Conservation (phyloP, 2,888 invertebrate genomes). For the Sipha maydis region DNA sequence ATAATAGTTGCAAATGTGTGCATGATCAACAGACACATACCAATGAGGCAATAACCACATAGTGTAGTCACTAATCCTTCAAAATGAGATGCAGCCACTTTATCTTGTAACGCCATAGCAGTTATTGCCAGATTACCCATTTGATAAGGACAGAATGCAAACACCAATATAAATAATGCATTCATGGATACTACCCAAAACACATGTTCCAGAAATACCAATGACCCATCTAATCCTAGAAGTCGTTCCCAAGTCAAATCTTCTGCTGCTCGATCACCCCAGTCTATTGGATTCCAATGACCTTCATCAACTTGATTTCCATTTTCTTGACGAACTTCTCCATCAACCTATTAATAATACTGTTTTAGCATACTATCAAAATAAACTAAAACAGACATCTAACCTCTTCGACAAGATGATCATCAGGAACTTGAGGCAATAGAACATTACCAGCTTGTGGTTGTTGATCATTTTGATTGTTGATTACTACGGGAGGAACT, state of each 20-base stretch:
- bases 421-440: conserved; percentile 50
- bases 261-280: conserved; percentile 92
- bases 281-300: conserved; percentile 98
- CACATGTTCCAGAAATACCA: conserved; percentile 93
- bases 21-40: conserved; percentile 80
- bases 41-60: conserved; percentile 92
- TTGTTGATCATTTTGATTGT: conserved; percentile 21
- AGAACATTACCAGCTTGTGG: conserved; percentile 40
- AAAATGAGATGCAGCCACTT: conserved; percentile 83
- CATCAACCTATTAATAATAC: conserved; percentile 41
- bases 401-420: conserved; percentile 46
- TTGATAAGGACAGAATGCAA: conserved; percentile 96
- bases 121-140: conserved; percentile 88
- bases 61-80: conserved; percentile 92
- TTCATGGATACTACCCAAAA: conserved; percentile 99
- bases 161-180: conserved; percentile 94
- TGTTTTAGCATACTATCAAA: not conserved
- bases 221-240: conserved; percentile 68
- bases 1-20: conserved; percentile 86
- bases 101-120: conserved; percentile 75
- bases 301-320: conserved; percentile 73
- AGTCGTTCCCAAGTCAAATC: conserved; percentile 98
- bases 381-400: conserved; percentile 5
- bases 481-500: not conserved
- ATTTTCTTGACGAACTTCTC: conserved; percentile 49